Evolutionary conservation across 2,797 vertebrate species (phyloP).

Genomic region (Pagetopsis macropterus): DNA sequence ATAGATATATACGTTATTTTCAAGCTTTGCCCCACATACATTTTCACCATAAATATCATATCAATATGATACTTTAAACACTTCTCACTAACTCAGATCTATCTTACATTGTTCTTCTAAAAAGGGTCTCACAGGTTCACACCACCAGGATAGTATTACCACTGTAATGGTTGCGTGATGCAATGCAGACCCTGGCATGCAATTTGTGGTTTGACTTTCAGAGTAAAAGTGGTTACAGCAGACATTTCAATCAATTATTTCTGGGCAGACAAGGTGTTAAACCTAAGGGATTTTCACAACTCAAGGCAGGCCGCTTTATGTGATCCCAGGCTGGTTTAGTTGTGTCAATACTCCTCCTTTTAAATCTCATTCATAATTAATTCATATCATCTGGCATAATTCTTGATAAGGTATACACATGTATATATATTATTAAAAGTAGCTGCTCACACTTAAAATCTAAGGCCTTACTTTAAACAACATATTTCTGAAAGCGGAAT

Average conservation of each 20-base stretch:
- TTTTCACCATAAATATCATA: not conserved
- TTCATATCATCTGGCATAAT: not conserved
- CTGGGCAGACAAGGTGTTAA: slow-evolving; percentile 42
- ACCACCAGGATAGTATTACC: slow-evolving; percentile 13
- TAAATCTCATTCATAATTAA: slow-evolving; percentile 14
- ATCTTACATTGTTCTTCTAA: slow-evolving; percentile 6
- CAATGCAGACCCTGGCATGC: slow-evolving; percentile 4
- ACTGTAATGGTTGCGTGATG: slow-evolving; percentile 5
- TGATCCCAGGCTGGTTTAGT: slow-evolving; percentile 25
- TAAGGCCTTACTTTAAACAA: not conserved
- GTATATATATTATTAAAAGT: not conserved
- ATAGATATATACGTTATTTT: not conserved
- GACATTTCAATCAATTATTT: slow-evolving; percentile 65
- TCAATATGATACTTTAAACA: slow-evolving; percentile 5
- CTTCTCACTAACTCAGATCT: slow-evolving; percentile 8
- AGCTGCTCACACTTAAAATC: not conserved
- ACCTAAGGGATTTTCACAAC: slow-evolving; percentile 47
- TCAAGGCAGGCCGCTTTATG: slow-evolving; percentile 25
- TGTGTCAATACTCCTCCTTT: slow-evolving; percentile 22
- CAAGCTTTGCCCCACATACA: not conserved
- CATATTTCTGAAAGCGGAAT: slow-evolving; percentile 23
- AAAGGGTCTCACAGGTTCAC: slow-evolving; percentile 22
- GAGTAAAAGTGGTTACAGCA: slow-evolving; percentile 69
- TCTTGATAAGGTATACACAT: not conserved
- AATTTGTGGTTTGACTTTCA: slow-evolving; percentile 49